Evolutionary conservation across 2,888 invertebrate species (phyloP).

Genomic region (Dicycla oo): DNA sequence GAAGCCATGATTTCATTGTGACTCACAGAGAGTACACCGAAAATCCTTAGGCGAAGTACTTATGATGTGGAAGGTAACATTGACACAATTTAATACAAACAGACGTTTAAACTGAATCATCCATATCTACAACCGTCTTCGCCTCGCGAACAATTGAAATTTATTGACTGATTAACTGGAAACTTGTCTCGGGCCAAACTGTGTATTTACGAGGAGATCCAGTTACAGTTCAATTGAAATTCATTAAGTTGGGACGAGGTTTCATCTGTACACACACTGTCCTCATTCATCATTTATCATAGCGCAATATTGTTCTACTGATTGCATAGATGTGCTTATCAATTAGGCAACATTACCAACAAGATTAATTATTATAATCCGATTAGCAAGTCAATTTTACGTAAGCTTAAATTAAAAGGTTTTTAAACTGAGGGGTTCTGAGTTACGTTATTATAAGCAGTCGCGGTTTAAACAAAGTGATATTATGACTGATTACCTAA

Average conservation of each 20-base stretch:
- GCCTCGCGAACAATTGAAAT: constrained; percentile 78
- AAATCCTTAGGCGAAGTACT: constrained; percentile 66
- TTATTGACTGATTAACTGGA: constrained; percentile 79
- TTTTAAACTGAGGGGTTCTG: background rate
- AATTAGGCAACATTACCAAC: constrained; percentile 34
- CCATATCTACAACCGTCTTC: constrained; percentile 63
- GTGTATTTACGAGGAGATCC: constrained; percentile 72
- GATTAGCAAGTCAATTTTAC: constrained; percentile 36
- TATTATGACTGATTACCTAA: constrained; percentile 54
- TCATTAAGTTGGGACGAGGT: constrained; percentile 63
- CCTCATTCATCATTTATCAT: constrained; percentile 25
- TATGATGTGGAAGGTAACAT: constrained; percentile 71
- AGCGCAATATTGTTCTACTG: constrained; percentile 15
- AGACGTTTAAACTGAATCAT: constrained; percentile 72
- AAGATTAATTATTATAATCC: constrained; percentile 27
- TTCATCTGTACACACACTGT: constrained; percentile 32
- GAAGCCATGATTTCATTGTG: constrained; percentile 76
- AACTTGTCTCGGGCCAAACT: constrained; percentile 74
- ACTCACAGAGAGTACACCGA: constrained; percentile 74
- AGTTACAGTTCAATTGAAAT: constrained; percentile 73
- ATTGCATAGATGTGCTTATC: constrained; percentile 26
- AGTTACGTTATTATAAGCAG: constrained; percentile 31
- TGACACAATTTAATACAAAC: constrained; percentile 72
- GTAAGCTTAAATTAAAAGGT: constrained; percentile 9
- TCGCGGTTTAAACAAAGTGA: constrained; percentile 34